These are phyloP conservation scores for Halcyon smyrnensis DNA, from an alignment of 2,797 vertebrate genomes.

Conservation along the genomic window DNA sequence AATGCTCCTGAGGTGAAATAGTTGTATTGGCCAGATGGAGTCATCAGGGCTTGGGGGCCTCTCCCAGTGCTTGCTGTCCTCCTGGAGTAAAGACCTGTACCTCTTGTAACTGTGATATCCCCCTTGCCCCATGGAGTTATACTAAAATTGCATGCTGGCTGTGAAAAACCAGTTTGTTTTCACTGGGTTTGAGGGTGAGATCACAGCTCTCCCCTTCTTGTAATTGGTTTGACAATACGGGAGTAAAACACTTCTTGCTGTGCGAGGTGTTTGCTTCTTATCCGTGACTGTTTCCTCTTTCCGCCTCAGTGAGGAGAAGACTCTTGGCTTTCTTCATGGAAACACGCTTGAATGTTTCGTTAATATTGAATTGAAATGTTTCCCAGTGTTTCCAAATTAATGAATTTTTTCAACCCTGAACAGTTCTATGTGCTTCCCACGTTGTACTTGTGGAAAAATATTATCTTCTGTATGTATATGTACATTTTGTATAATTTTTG, in stretches of 20 bases:
- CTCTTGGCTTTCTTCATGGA: neutral
- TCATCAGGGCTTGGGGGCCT: neutral
- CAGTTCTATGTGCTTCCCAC: rapidly evolving
- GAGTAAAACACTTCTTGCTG: neutral
- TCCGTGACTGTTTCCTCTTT: neutral
- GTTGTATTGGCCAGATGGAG: neutral
- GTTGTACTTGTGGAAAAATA: neutral
- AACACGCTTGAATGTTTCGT: neutral
- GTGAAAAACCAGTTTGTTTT: neutral
- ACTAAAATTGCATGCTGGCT: neutral
- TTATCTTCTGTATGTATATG: neutral
- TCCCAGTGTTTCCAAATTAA: neutral
- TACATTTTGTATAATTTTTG: neutral
- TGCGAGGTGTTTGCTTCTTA: neutral
- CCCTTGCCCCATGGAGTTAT: neutral
- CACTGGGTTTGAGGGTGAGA: neutral
- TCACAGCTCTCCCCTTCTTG: neutral
- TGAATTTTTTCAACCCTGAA: neutral
- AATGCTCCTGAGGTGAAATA: neutral
- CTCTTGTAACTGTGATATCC: neutral
- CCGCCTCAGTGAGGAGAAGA: neutral
- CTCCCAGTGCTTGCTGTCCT: neutral
- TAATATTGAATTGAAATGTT: neutral
- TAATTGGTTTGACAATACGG: neutral
- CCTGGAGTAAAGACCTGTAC: neutral